These are phyloP conservation scores for Dasypogon diadema DNA, from an alignment of 2,888 invertebrate genomes.

Conservation along the genomic window DNA sequence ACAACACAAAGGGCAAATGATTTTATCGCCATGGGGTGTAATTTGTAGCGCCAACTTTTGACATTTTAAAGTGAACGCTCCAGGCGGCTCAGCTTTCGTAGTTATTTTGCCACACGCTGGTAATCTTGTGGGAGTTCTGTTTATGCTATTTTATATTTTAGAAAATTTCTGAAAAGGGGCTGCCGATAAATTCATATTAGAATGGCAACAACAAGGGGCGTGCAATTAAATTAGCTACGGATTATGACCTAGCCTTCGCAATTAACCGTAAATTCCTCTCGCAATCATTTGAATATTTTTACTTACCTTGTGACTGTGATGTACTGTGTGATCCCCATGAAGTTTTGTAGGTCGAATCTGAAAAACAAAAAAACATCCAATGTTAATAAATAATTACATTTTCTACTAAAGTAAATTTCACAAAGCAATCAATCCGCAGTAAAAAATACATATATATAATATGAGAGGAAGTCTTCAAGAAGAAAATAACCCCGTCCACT, in stretches of 20 bases:
- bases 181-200: constrained; percentile 9
- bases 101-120: constrained; percentile 27
- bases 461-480: no score
- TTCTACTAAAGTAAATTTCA: no score
- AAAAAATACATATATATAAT: no score
- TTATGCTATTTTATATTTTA: background rate
- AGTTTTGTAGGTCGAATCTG: constrained; percentile 90
- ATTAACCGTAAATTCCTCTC: no score
- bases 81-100: background rate
- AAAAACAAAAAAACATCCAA: constrained; percentile 66
- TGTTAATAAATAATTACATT: constrained; percentile 30
- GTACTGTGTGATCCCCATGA: constrained; percentile 85
- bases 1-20: constrained; percentile 49
- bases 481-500: no score
- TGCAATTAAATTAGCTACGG: constrained; percentile 33
- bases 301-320: constrained; percentile 82
- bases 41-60: constrained; percentile 64
- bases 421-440: no score
- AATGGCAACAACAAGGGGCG: background rate
- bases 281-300: background rate
- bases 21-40: constrained; percentile 64
- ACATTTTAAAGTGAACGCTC: constrained; percentile 57
- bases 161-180: constrained; percentile 7
- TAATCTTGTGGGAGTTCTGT: constrained; percentile 34
- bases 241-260: background rate